A percentile compares a stretch with the other conserved stretches of the same genome.
These are phyloP conservation scores for Tetrao urogallus DNA, from an alignment of 2,113 vertebrate genomes.

Conservation along the genomic window DNA sequence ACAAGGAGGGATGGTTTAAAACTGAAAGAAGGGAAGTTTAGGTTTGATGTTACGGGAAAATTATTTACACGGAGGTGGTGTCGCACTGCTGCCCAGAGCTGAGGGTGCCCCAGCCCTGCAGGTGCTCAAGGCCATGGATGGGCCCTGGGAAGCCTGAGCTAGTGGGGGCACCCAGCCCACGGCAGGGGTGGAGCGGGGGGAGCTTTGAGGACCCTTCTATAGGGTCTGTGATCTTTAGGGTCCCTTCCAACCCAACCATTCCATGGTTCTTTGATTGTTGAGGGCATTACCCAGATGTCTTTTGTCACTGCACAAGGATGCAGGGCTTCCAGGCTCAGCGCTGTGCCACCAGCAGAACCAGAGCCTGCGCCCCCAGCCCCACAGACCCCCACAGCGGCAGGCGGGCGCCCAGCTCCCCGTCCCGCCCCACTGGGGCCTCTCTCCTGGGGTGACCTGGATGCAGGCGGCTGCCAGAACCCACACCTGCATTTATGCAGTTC, in stretches of 20 bases:
- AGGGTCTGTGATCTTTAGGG: too few relatives aligned
- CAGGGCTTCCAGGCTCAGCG: not conserved
- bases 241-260: not conserved
- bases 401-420: not conserved
- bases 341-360: not conserved
- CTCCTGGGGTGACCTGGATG: not conserved
- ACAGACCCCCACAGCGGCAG: not conserved
- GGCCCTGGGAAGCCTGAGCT: too few relatives aligned
- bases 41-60: too few relatives aligned
- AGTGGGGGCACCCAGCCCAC: too few relatives aligned
- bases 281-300: not conserved
- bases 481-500: conserved; percentile 8
- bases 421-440: not conserved
- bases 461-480: not conserved
- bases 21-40: too few relatives aligned
- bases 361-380: not conserved
- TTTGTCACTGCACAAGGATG: not conserved
- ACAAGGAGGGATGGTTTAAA: too few relatives aligned
- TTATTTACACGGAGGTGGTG: too few relatives aligned
- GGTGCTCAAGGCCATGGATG: too few relatives aligned
- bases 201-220: not conserved
- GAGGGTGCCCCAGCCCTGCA: too few relatives aligned
- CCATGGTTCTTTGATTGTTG: not conserved
- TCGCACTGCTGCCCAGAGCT: too few relatives aligned
- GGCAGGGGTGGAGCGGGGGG: too few relatives aligned